Base-by-base conservation (phyloP, 35 echinoderm and acorn worm genomes). In the Amphiura filiformis region DNA sequence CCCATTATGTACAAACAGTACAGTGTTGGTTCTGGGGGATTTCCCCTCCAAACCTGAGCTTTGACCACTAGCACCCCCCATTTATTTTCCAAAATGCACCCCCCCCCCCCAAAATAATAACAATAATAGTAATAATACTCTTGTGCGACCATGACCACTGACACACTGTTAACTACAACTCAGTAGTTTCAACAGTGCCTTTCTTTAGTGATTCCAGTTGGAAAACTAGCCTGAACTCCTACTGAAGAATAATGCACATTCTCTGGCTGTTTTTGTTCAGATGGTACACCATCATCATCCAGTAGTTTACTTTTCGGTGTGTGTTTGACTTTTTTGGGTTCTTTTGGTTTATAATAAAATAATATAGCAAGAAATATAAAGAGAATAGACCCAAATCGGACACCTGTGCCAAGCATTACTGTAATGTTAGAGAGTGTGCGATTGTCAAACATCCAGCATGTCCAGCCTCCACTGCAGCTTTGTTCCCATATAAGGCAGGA, bases 361-460 rank as follows among this genome's bases (percentile, higher is more conserved):
- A 52, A 7, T 52, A 52, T 11, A 26, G 61, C 61, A 26, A 70
- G 26, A 26, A 23, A 18, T 3, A 70, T 11, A 30, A 70, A n/a
- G 1, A 70, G 15, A 26, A 70, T 11, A 18, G 9, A 70, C 11
- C 61, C 11, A 23, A 15, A 70, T 3, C 61, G 26, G 4, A 11
- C 2, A n/a, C 61, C 26, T 26, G 26, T 3, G 2, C 61, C 2
- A 11, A 87, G 28, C 37, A 78, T 40, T 22, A 87, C 18, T 26
- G 85, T 78, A 39, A 77, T 39, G n/a, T 76, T 37, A 78, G 37
- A 35, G 65, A 91, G 84, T 22, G 77, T 37, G 22, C 18, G 30
- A 23, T 84, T 84, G 34, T 91, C 83, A 39, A 86, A 91, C 75
- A 85, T 47, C 89, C 89, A 91, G 47, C 89, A 91, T 36, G 39